Evolutionary conservation across 1,140 invertebrate species (phyloP), one percentile per base, ranked within the genome.

Genomic region (Diachasma alloeum): DNA sequence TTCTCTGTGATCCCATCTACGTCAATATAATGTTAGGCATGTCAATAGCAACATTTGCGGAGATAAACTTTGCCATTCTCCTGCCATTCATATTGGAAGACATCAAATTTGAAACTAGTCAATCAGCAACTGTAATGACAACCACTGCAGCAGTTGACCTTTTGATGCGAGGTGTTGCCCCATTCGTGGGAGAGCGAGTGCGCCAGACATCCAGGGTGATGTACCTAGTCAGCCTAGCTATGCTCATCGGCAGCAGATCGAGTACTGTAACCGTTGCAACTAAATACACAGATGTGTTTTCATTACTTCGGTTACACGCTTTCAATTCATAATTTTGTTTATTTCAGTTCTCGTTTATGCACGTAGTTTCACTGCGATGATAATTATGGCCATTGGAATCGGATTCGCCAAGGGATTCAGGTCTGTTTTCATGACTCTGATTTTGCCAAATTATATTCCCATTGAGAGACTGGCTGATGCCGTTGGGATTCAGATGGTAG

Each of bases 361-460:
- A 0, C 81, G 85, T 15, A 84, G 87, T 3, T 91, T 89, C 69
- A 10, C 10, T 0, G 24, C 76, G 0, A 26, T 84, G 8, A 0
- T 83, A 2, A 24, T 78, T 11, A 80, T 87, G n/a, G 78, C 82
- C 0, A 24, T 85, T 31, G 81, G 79, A 19, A 71, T 94, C 42
- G 94, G 94, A 8, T 86, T 94, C 1, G 91, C 92, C 37, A 95
- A 94, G 87, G 93, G 93, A 0, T 87, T 94, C 17, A 88, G 93
- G 72, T 92, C 93, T 48, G 93, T 94, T 0, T 94, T 93, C 81
- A 92, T 93, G 84, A 90, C 92, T 4, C 85, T 94, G 4, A 91
- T 94, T 4, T 92, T 94, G 76, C 93, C 93, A 1, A 92, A 90
- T 82, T 92, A 93, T 81, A 92, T 94, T 8, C 91, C 92, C 0